phyloP scores from a whole-genome alignment of 1,140 invertebrate genomes.

The Ceratina japonica region DNA sequence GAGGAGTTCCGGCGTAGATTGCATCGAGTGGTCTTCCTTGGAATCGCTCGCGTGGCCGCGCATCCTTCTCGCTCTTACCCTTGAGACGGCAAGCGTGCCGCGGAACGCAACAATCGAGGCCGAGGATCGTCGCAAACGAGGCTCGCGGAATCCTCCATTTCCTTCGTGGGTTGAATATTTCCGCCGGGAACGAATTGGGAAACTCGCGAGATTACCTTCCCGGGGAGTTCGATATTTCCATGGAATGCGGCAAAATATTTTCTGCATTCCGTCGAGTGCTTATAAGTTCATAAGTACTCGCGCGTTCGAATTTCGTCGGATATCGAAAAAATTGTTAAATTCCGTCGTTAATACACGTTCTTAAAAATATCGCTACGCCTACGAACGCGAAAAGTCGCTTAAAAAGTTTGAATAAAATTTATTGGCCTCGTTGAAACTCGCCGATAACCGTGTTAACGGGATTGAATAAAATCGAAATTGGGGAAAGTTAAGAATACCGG shows the following conservation, averaged over 20 bases:
- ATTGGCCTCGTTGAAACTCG: too few relatives aligned
- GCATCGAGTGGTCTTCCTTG: constrained; percentile 71
- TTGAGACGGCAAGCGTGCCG: background rate
- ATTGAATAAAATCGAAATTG: too few relatives aligned
- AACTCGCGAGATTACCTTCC: background rate
- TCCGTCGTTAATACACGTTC: too few relatives aligned
- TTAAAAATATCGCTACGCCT: too few relatives aligned
- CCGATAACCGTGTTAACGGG: too few relatives aligned
- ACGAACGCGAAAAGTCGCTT: too few relatives aligned
- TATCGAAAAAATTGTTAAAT: too few relatives aligned
- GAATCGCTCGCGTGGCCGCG: constrained; percentile 57
- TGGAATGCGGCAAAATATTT: constrained; percentile 32
- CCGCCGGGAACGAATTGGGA: background rate
- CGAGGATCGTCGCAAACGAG: constrained; percentile 1
- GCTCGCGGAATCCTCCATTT: constrained; percentile 13
- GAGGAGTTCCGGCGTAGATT: constrained; percentile 65
- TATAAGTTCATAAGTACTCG: too few relatives aligned
- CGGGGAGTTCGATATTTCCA: too few relatives aligned
- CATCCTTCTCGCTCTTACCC: background rate
- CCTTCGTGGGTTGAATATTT: constrained; percentile 10
- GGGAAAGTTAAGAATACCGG: background rate
- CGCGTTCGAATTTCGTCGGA: too few relatives aligned
- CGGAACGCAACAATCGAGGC: constrained; percentile 26
- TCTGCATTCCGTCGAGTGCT: background rate
- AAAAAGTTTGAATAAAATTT: too few relatives aligned